Evolutionary conservation across 2,797 vertebrate species (phyloP).

Genomic region (Petrocephalus sullivani): DNA sequence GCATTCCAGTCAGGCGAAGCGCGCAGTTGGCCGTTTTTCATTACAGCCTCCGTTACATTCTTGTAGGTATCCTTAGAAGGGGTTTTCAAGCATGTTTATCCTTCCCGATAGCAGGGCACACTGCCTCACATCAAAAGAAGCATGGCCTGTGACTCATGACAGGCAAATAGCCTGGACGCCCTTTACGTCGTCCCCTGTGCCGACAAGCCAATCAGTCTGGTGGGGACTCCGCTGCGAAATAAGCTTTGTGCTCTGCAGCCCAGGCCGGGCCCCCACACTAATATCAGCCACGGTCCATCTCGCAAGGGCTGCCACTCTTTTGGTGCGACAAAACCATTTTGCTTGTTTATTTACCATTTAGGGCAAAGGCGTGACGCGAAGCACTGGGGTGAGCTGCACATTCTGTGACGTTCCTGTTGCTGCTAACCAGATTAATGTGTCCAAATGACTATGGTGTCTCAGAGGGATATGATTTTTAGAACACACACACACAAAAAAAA

Average conservation of each 20-base stretch:
- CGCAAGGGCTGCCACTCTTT: not conserved
- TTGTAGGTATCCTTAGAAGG: slow-evolving; percentile 1
- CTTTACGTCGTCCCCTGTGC: not conserved
- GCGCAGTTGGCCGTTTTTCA: not conserved
- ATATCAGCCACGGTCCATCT: not conserved
- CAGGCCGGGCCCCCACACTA: not conserved
- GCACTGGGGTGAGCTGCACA: not conserved
- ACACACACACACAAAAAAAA: not conserved
- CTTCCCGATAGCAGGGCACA: not conserved
- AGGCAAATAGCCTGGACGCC: not conserved
- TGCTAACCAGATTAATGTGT: not conserved
- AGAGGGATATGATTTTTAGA: not conserved
- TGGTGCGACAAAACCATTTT: not conserved
- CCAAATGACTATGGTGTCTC: not conserved
- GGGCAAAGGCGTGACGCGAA: not conserved
- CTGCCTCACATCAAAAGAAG: slow-evolving; percentile 5
- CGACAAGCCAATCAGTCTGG: not conserved
- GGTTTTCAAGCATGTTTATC: not conserved
- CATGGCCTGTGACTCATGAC: not conserved
- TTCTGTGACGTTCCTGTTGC: not conserved
- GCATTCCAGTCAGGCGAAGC: not conserved
- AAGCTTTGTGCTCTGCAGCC: not conserved
- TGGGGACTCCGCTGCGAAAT: not conserved
- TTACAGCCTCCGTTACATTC: not conserved
- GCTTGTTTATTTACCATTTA: not conserved